These are phyloP conservation scores for Sceloporus undulatus DNA, from an alignment of 2,113 vertebrate genomes.

Conservation along the genomic window DNA sequence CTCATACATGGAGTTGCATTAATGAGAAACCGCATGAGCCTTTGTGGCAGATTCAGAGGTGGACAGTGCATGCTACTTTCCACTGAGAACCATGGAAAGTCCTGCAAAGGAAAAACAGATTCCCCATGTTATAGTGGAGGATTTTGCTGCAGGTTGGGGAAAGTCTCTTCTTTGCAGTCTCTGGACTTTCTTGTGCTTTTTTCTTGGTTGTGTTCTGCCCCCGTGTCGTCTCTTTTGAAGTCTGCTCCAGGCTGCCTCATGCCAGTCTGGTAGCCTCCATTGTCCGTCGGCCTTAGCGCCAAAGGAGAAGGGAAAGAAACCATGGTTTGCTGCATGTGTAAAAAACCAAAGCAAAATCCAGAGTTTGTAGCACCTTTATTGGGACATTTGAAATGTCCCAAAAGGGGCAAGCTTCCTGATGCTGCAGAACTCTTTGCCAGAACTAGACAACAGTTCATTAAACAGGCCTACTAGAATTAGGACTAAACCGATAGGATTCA, in stretches of 20 bases:
- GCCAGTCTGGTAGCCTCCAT: background rate
- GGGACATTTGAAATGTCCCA: too few species aligned
- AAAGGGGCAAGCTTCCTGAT: too few species aligned
- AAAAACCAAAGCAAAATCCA: too few species aligned
- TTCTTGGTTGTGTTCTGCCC: background rate
- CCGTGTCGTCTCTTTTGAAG: background rate
- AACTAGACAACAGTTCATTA: too few species aligned
- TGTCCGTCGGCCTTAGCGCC: background rate
- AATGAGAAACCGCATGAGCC: background rate
- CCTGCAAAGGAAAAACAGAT: too few species aligned
- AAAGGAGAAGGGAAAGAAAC: background rate
- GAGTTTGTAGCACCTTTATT: too few species aligned
- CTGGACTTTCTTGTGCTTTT: background rate
- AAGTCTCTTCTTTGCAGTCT: background rate
- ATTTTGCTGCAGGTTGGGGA: background rate
- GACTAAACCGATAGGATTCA: too few species aligned
- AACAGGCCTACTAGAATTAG: too few species aligned
- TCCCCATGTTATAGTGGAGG: too few species aligned
- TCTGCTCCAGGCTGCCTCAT: background rate
- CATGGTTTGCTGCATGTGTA: too few species aligned
- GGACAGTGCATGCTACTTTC: background rate
- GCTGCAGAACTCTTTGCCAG: too few species aligned
- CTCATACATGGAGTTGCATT: background rate
- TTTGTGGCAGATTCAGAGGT: background rate
- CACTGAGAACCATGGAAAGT: background rate